These are phyloP conservation scores for Melinaea marsaeus DNA, from an alignment of 2,888 invertebrate genomes.

Conservation along the genomic window DNA sequence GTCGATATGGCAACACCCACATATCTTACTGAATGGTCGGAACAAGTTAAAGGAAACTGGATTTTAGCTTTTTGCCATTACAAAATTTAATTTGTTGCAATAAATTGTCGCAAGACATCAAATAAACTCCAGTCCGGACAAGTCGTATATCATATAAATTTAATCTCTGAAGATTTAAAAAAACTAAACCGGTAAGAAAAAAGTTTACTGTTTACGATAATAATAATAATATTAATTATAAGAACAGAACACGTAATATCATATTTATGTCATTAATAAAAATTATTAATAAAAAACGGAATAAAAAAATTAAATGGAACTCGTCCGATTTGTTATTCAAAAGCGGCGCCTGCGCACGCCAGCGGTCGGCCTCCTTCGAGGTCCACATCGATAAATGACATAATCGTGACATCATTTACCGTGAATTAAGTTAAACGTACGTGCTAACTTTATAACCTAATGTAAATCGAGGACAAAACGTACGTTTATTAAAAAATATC, in stretches of 20 bases:
- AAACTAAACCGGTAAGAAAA: no score
- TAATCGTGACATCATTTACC: constrained; percentile 37
- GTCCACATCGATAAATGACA: constrained; percentile 35
- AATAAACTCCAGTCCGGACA: neutral
- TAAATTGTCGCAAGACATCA: neutral
- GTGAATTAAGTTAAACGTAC: constrained; percentile 30
- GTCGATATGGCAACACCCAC: neutral
- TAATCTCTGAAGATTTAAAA: no score
- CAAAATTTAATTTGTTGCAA: neutral
- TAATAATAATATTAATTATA: no score
- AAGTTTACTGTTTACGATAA: no score
- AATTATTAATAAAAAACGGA: constrained; percentile 9
- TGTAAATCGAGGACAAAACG: constrained; percentile 16
- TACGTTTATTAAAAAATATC: neutral
- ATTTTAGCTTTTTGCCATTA: neutral
- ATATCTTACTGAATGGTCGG: neutral
- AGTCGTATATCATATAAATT: neutral
- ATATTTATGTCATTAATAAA: neutral
- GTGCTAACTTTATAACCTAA: constrained; percentile 17
- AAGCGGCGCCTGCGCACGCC: constrained; percentile 25
- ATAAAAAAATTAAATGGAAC: constrained; percentile 12
- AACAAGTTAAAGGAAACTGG: neutral
- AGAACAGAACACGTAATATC: no score
- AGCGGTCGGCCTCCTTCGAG: constrained; percentile 34
- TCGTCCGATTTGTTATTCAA: constrained; percentile 37